phyloP scores from a whole-genome alignment of 2,888 invertebrate species.

The Drosophila lacicola region DNA sequence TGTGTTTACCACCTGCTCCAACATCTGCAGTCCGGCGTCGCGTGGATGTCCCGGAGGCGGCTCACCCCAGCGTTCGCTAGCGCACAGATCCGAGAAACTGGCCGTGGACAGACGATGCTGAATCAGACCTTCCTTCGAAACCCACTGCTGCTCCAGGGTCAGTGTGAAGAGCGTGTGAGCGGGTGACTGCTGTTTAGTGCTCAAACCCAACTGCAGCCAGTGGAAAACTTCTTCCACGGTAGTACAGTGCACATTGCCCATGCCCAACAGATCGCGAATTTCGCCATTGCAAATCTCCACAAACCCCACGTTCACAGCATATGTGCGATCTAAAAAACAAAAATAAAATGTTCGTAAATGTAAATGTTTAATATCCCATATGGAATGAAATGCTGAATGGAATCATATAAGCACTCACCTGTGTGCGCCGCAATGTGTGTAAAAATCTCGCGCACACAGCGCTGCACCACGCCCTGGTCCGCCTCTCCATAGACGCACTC shows the following conservation, averaged over 20 bases:
- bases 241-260: constrained; percentile 87
- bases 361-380: fast-evolving
- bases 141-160: constrained; percentile 91
- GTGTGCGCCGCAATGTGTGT: constrained; percentile 88
- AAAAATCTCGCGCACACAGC: constrained; percentile 90
- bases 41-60: constrained; percentile 86
- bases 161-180: constrained; percentile 90
- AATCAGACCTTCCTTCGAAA: constrained; percentile 88
- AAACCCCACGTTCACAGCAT: constrained; percentile 89
- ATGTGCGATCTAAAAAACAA: constrained; percentile 86
- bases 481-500: constrained; percentile 88
- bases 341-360: too few relatives aligned
- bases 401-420: constrained; percentile 41
- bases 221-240: constrained; percentile 90
- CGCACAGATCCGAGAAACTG: constrained; percentile 90
- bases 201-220: constrained; percentile 89
- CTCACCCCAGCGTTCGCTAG: constrained; percentile 86
- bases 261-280: constrained; percentile 87
- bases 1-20: constrained; percentile 88
- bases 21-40: constrained; percentile 88
- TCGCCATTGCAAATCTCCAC: constrained; percentile 90
- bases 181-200: constrained; percentile 77
- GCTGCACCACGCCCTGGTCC: constrained; percentile 89
- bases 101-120: constrained; percentile 91
- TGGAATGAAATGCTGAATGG: not conserved